phyloP scores from a whole-genome alignment of 2,113 vertebrate species.

The Trichechus manatus region DNA sequence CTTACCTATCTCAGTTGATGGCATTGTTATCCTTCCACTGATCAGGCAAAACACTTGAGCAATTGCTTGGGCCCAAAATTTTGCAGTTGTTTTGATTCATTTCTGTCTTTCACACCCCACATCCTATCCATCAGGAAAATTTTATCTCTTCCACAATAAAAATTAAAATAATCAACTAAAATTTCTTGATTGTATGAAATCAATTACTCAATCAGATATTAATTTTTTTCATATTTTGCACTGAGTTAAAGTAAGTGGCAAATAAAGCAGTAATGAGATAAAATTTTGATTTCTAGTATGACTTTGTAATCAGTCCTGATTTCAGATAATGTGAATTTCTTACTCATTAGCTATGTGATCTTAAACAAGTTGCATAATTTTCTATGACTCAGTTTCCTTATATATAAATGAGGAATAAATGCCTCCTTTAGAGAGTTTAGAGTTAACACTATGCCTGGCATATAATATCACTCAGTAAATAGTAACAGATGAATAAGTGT shows the following conservation, averaged over 20 bases:
- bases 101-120: not conserved
- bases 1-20: not conserved
- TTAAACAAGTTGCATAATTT: not conserved
- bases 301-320: not conserved
- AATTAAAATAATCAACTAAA: constrained; percentile 3
- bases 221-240: not conserved
- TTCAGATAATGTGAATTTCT: not conserved
- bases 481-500: not conserved
- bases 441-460: not conserved
- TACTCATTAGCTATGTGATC: not conserved
- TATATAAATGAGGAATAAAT: not conserved
- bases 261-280: not conserved
- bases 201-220: not conserved
- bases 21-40: not conserved
- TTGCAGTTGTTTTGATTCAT: not conserved
- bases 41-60: not conserved
- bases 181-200: not conserved
- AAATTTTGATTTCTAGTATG: not conserved
- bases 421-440: not conserved
- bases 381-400: constrained; percentile 10
- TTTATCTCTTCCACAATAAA: not conserved
- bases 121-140: not conserved
- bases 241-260: not conserved
- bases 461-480: constrained; percentile 5
- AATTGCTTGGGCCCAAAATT: not conserved